Conservation (phyloP, 2,113 vertebrate species). For the Neodon shergylaensis region DNA sequence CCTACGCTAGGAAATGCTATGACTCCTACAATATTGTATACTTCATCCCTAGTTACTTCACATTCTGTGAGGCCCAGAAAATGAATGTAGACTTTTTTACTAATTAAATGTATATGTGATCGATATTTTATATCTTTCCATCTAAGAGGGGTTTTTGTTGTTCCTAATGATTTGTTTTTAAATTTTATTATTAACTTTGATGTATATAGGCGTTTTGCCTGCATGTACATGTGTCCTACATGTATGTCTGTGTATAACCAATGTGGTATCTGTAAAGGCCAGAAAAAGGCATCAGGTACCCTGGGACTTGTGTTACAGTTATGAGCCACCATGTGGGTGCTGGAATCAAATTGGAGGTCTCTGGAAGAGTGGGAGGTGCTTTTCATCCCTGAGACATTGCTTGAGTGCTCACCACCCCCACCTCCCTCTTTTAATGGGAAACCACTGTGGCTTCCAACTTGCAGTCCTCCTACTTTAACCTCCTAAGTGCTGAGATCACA, state of each 20-base stretch:
- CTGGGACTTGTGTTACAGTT: background rate
- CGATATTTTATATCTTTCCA: background rate
- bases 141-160: background rate
- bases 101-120: background rate
- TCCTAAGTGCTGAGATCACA: background rate
- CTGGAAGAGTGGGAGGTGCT: background rate
- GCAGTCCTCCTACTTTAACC: background rate
- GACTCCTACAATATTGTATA: background rate
- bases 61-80: background rate
- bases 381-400: background rate
- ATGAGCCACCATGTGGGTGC: background rate
- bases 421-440: background rate
- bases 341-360: background rate
- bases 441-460: background rate
- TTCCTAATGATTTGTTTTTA: background rate
- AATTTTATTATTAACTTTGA: background rate
- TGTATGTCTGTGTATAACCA: background rate
- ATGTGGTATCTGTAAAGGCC: background rate
- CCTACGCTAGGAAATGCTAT: background rate
- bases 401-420: background rate
- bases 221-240: background rate
- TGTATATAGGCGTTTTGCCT: background rate
- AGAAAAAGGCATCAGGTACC: background rate
- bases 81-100: conserved; percentile 5
- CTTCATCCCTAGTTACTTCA: background rate